Percentiles rank a stretch among this genome's conserved stretches.
Evolutionary conservation across 2,113 vertebrate genomes (phyloP).

Genomic region (Pogonocichla stellata): DNA sequence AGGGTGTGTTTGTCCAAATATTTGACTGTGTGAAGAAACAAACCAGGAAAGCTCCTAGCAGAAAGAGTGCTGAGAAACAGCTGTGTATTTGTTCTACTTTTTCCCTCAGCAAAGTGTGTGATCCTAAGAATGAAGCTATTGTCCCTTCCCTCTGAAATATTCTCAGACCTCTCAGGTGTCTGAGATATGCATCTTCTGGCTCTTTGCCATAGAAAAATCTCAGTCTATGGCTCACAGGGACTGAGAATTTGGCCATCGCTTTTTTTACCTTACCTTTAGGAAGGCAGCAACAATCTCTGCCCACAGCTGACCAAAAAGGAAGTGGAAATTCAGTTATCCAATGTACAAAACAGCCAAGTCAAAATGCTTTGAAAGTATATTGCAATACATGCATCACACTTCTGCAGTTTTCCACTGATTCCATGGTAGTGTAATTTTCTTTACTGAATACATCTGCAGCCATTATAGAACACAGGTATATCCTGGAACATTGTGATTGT

Average conservation of each 20-base stretch:
- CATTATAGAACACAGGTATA: neutral
- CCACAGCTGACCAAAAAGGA: neutral
- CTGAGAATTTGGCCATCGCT: neutral
- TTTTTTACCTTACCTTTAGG: neutral
- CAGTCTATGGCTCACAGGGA: neutral
- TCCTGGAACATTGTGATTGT: neutral
- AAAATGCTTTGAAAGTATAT: neutral
- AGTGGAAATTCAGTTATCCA: neutral
- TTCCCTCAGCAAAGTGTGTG: neutral
- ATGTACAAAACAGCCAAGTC: neutral
- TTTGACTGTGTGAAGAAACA: neutral
- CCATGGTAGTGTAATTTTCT: neutral
- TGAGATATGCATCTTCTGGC: rapidly evolving
- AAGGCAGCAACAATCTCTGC: neutral
- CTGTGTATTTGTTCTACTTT: neutral
- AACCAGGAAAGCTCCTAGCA: neutral
- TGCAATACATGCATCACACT: neutral
- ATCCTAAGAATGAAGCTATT: neutral
- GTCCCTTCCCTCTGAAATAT: neutral
- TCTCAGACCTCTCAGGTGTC: neutral
- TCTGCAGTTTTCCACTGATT: neutral
- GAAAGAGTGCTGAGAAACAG: neutral
- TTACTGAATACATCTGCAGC: neutral
- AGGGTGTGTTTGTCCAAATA: neutral
- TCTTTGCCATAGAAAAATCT: neutral